Conservation (phyloP, 2,797 vertebrate species). For the Sebastes variabilis region DNA sequence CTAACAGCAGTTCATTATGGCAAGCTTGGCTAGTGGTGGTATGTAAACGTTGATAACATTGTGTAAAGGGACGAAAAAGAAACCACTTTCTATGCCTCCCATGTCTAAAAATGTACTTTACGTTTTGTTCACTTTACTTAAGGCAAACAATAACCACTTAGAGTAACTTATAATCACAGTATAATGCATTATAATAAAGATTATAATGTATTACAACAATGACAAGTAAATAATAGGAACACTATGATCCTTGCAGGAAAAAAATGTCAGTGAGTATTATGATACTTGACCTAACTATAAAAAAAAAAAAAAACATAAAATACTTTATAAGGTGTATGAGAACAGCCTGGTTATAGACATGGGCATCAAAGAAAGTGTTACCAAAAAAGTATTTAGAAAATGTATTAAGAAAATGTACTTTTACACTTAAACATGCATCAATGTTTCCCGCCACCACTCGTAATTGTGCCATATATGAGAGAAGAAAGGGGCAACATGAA, state of each 20-base stretch:
- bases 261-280: background rate
- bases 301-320: background rate
- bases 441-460: background rate
- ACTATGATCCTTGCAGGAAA: background rate
- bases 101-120: background rate
- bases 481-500: background rate
- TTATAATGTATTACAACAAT: too few species aligned
- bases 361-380: background rate
- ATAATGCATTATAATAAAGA: background rate
- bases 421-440: background rate
- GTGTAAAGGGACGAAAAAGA: background rate
- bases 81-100: background rate
- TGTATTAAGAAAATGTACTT: background rate
- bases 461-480: background rate
- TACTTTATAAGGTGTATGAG: background rate
- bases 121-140: background rate
- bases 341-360: background rate
- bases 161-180: too few species aligned
- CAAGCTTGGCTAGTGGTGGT: background rate
- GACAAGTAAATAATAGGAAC: too few species aligned
- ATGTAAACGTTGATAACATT: background rate
- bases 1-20: background rate
- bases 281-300: background rate
- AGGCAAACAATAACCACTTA: background rate
- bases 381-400: background rate